A percentile compares a stretch with the other conserved stretches of the same genome.
phyloP scores from a whole-genome alignment of 2,113 vertebrate genomes.

The Ceyx margarethae region DNA sequence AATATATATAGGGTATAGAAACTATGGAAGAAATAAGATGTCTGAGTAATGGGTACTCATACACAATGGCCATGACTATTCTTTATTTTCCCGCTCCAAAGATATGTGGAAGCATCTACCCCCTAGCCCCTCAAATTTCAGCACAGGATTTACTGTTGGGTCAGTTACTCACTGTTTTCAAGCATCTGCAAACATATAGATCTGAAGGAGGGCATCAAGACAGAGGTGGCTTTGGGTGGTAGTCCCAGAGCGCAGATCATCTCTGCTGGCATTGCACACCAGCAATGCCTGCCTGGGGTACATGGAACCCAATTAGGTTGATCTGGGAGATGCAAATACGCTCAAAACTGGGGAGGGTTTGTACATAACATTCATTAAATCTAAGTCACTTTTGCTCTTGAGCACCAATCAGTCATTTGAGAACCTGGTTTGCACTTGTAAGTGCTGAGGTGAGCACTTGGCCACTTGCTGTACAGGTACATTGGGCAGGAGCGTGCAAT shows the following conservation, averaged over 20 bases:
- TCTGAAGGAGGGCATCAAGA: not conserved
- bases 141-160: not conserved
- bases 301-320: not conserved
- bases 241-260: not conserved
- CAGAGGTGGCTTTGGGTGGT: not conserved
- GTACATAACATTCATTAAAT: not conserved
- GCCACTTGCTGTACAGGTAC: fast-evolving
- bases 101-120: not conserved
- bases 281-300: not conserved
- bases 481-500: fast-evolving
- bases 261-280: not conserved
- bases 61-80: not conserved
- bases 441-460: not conserved
- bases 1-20: not conserved
- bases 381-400: not conserved
- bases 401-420: not conserved
- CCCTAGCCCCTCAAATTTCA: not conserved
- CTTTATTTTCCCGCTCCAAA: not conserved
- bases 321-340: not conserved
- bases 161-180: not conserved
- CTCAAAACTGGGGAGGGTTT: not conserved
- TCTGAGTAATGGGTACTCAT: not conserved
- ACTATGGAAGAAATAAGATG: not conserved
- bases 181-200: not conserved
- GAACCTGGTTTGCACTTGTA: not conserved